Percentiles rank a stretch among this genome's conserved stretches.
Conservation (phyloP, 2,888 invertebrate genomes). For the Parascotia fuliginaria region DNA sequence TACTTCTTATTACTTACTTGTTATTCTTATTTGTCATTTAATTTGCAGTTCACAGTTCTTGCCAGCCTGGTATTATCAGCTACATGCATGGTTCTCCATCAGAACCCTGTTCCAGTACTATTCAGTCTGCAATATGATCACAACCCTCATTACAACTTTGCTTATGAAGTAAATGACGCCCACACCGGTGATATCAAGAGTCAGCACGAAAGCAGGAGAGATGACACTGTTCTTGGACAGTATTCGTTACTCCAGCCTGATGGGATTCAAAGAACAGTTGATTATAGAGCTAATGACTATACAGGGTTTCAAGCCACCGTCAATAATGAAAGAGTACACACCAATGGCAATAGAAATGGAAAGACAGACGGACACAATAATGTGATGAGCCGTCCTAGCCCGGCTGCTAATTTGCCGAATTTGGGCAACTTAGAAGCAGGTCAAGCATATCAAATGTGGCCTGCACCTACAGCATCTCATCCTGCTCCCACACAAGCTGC, state of each 20-base stretch:
- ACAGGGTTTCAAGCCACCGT: slow-evolving; percentile 85
- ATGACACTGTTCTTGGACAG: slow-evolving; percentile 82
- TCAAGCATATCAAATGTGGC: slow-evolving; percentile 28
- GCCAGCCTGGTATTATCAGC: slow-evolving; percentile 63
- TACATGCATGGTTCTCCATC: slow-evolving; percentile 68
- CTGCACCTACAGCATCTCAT: slow-evolving; percentile 30
- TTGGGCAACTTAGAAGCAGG: too few relatives aligned
- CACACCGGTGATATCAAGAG: slow-evolving; percentile 84
- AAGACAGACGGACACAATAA: slow-evolving; percentile 13
- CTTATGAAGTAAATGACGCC: slow-evolving; percentile 83
- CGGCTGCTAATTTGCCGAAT: not conserved
- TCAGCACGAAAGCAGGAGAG: slow-evolving; percentile 81
- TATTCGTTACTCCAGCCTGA: slow-evolving; percentile 84
- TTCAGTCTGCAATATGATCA: slow-evolving; percentile 48
- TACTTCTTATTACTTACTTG: too few relatives aligned
- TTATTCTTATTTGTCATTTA: too few relatives aligned
- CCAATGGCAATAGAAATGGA: slow-evolving; percentile 9
- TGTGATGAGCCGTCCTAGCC: slow-evolving; percentile 13
- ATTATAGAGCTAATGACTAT: slow-evolving; percentile 83
- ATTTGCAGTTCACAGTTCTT: slow-evolving; percentile 49
- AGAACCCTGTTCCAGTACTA: slow-evolving; percentile 49
- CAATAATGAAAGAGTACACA: slow-evolving; percentile 61
- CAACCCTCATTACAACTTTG: slow-evolving; percentile 80
- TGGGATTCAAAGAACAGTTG: slow-evolving; percentile 82
- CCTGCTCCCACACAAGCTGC: slow-evolving; percentile 46